Percentiles rank a stretch among this genome's conserved stretches.
Evolutionary conservation across 2,888 invertebrate species (phyloP).

Genomic region (Merodon equestris): DNA sequence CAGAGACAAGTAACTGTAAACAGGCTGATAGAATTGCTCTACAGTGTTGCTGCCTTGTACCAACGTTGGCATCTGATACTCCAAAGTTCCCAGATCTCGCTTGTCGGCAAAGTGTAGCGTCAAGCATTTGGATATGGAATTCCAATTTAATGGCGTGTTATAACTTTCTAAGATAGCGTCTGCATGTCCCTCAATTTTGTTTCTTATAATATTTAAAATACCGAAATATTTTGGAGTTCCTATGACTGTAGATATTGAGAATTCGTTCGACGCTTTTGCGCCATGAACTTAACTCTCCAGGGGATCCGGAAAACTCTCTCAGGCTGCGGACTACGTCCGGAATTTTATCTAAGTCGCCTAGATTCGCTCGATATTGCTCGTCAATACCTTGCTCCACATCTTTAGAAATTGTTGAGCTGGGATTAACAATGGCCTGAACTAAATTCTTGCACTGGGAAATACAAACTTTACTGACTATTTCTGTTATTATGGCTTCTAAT

Average conservation of each 20-base stretch:
- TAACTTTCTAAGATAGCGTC: neutral
- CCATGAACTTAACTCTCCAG: constrained; percentile 5
- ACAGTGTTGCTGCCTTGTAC: constrained; percentile 33
- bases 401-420: neutral
- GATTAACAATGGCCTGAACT: neutral
- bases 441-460: neutral
- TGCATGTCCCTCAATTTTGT: constrained; percentile 1
- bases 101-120: constrained; percentile 56
- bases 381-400: neutral
- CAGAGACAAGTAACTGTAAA: constrained; percentile 25
- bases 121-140: constrained; percentile 1
- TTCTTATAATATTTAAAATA: neutral
- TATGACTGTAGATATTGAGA: neutral
- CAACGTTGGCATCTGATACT: constrained; percentile 47
- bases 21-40: constrained; percentile 41
- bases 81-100: constrained; percentile 43
- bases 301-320: neutral
- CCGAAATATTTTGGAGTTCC: constrained; percentile 2
- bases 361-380: neutral
- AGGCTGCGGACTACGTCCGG: constrained; percentile 2
- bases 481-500: neutral
- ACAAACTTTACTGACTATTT: neutral
- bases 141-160: neutral
- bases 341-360: neutral
- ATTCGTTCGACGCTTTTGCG: constrained; percentile 7